A percentile compares a stretch with the other conserved stretches of the same genome.
These are phyloP conservation scores for Trematomus bernacchii DNA, from an alignment of 2,797 vertebrate genomes.

Conservation along the genomic window DNA sequence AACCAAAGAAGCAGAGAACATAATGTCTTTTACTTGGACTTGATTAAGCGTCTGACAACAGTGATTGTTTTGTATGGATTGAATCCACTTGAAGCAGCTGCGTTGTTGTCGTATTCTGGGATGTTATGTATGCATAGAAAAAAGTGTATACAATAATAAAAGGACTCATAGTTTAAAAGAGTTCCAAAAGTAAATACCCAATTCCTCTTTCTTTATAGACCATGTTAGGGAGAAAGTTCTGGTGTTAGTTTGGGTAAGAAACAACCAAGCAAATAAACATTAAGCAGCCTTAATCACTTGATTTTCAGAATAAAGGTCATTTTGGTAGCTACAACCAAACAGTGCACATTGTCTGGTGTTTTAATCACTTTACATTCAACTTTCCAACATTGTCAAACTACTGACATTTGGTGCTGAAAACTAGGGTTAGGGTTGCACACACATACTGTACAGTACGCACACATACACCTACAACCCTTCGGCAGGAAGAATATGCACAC, in stretches of 20 bases:
- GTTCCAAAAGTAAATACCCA: not conserved
- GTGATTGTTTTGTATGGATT: not conserved
- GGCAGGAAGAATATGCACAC: conserved; percentile 2
- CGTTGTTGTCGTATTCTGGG: conserved; percentile 23
- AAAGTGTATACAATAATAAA: not conserved
- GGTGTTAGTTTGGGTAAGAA: too few species aligned
- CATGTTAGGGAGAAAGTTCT: not conserved
- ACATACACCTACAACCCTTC: conserved; percentile 5
- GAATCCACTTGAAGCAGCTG: conserved; percentile 1
- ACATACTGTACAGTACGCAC: conserved; percentile 3
- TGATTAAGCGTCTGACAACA: conserved; percentile 26
- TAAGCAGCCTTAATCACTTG: not conserved
- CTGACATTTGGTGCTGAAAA: conserved; percentile 13
- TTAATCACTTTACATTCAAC: not conserved
- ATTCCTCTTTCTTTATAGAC: too few species aligned
- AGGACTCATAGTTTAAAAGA: conserved; percentile 1
- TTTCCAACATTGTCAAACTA: not conserved
- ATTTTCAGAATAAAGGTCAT: not conserved
- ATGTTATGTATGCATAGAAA: conserved; percentile 1
- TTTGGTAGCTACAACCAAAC: not conserved
- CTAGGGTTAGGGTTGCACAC: not conserved
- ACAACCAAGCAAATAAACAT: too few species aligned
- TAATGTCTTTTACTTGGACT: not conserved
- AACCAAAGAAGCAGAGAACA: too few species aligned
- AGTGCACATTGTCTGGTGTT: not conserved